Evolutionary conservation across 92 coral and sea anemone genomes (phyloP).

Genomic region (Palythoa grandiflora): DNA sequence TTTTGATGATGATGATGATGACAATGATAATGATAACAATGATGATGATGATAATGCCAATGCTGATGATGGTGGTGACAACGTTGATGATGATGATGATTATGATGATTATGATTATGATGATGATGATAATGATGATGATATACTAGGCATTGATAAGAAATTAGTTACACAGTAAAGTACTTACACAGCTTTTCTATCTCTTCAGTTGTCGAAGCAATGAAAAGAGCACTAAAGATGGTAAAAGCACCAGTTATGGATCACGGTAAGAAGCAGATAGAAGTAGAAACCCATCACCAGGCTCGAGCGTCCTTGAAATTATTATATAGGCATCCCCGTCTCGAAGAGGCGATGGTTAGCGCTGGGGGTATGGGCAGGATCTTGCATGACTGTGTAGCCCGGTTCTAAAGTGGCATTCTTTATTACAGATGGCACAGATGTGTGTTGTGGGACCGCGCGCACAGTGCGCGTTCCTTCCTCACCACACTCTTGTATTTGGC

Average conservation of each 20-base stretch:
- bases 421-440: neutral
- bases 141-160: too few species aligned
- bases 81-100: too few species aligned
- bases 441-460: neutral
- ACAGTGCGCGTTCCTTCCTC: neutral
- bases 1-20: too few species aligned
- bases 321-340: too few species aligned
- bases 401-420: neutral
- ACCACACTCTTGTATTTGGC: neutral
- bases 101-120: too few species aligned
- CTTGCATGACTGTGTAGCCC: neutral
- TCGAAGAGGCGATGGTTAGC: too few species aligned
- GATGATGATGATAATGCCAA: too few species aligned
- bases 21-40: too few species aligned
- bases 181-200: neutral
- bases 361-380: too few species aligned
- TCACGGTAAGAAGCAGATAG: slow-evolving; percentile 37
- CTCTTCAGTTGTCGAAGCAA: slow-evolving; percentile 66
- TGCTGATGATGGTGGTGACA: too few species aligned
- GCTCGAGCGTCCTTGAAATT: neutral
- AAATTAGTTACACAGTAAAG: too few species aligned
- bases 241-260: slow-evolving; percentile 45
- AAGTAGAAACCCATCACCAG: neutral
- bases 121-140: too few species aligned
- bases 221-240: slow-evolving; percentile 81